phyloP scores from a whole-genome alignment of 2,888 invertebrate genomes.

The Ametastegia equiseti region DNA sequence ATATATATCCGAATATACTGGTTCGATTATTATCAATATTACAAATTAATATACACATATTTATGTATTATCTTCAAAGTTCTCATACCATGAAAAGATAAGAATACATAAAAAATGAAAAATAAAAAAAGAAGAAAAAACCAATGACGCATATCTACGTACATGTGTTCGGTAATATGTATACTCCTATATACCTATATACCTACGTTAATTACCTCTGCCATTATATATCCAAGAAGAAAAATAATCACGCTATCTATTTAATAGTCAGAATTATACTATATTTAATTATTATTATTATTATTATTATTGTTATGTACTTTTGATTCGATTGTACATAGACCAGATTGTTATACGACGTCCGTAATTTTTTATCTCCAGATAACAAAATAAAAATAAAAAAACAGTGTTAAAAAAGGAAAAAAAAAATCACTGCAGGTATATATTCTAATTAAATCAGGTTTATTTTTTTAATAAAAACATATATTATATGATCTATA shows the following conservation, averaged over 20 bases:
- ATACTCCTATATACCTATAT: no score
- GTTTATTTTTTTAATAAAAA: constrained; percentile 42
- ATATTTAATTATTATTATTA: no score
- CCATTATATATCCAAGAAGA: not conserved
- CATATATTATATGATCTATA: constrained; percentile 15
- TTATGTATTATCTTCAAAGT: not conserved
- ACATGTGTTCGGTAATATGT: not conserved
- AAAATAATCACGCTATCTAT: not conserved
- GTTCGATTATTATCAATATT: constrained; percentile 12
- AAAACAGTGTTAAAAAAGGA: not conserved
- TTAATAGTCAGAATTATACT: not conserved
- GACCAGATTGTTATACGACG: not conserved
- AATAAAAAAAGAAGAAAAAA: no score
- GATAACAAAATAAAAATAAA: not conserved
- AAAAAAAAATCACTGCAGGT: not conserved
- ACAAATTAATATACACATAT: not conserved
- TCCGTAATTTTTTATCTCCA: not conserved
- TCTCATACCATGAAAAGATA: not conserved
- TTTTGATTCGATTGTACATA: not conserved
- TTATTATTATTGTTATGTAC: no score
- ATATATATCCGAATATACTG: constrained; percentile 10
- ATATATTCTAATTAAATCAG: constrained; percentile 28
- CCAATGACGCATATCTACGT: not conserved
- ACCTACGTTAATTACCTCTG: not conserved
- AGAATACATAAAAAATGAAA: no score